Evolutionary conservation across 2,797 vertebrate species (phyloP).

Genomic region (Leptodactylus fallax): DNA sequence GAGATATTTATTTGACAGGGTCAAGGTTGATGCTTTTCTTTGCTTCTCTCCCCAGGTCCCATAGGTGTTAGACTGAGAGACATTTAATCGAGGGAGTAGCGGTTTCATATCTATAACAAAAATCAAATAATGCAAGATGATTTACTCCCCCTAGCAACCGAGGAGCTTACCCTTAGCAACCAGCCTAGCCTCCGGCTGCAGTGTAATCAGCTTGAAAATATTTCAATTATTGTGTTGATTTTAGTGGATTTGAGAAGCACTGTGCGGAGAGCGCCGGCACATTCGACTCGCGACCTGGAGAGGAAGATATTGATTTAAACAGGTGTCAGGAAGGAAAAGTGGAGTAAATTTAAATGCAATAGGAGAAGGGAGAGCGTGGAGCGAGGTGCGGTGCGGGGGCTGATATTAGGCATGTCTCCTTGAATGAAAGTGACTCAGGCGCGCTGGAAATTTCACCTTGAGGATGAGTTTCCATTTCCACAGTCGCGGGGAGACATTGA

Average conservation of each 20-base stretch:
- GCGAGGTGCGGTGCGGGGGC: slow-evolving; percentile 91
- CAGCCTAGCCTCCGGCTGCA: slow-evolving; percentile 95
- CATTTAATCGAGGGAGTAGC: slow-evolving; percentile 99
- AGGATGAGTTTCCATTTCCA: slow-evolving; percentile 91
- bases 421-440: slow-evolving; percentile 97
- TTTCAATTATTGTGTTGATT: slow-evolving; percentile 99
- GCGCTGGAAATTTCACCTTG: slow-evolving; percentile 93
- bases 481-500: slow-evolving; percentile 78
- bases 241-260: slow-evolving; percentile 99
- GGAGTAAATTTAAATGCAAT: slow-evolving; percentile 99
- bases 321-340: slow-evolving; percentile 99
- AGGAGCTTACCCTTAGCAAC: slow-evolving; percentile 99
- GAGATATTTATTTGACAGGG: slow-evolving; percentile 99
- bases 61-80: slow-evolving; percentile 99
- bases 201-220: slow-evolving; percentile 99
- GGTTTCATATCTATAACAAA: slow-evolving; percentile 99
- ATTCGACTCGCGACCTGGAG: slow-evolving; percentile 98
- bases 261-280: slow-evolving; percentile 91
- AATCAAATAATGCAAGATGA: slow-evolving; percentile 99
- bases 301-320: slow-evolving; percentile 99
- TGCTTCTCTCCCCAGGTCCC: slow-evolving; percentile 92
- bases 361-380: slow-evolving; percentile 88
- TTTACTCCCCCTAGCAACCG: slow-evolving; percentile 99
- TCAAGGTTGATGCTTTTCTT: slow-evolving; percentile 92
- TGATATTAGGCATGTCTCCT: slow-evolving; percentile 94